phyloP scores from a whole-genome alignment of 2,797 vertebrate species.

The Xenopus petersii region DNA sequence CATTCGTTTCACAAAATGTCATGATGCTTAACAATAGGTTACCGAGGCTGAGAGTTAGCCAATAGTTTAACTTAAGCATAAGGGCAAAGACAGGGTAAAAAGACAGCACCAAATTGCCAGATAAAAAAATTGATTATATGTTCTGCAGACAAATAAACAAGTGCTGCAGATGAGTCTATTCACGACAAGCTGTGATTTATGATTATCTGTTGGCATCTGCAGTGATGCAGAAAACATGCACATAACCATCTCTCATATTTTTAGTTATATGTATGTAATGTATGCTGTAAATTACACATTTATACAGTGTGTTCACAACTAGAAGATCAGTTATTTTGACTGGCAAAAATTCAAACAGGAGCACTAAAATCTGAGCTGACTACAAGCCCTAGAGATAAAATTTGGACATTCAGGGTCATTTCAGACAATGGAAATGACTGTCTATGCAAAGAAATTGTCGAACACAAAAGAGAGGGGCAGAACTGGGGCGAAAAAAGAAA shows the following conservation, averaged over 20 bases:
- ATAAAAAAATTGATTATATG: not conserved
- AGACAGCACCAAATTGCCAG: too few relatives aligned
- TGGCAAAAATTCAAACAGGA: not conserved
- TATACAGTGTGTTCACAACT: not conserved
- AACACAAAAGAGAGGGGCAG: too few relatives aligned
- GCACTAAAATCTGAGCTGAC: too few relatives aligned
- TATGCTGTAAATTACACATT: not conserved
- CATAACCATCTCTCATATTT: too few relatives aligned
- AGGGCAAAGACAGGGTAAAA: not conserved
- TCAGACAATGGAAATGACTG: too few relatives aligned
- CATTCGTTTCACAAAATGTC: conserved; percentile 29
- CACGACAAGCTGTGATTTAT: not conserved
- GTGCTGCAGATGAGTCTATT: not conserved
- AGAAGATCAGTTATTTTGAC: not conserved
- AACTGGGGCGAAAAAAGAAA: too few relatives aligned
- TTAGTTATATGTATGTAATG: not conserved
- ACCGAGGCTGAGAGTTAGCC: conserved; percentile 22
- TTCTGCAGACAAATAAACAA: not conserved
- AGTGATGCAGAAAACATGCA: not conserved
- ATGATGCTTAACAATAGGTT: conserved; percentile 6
- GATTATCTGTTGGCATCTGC: conserved; percentile 2
- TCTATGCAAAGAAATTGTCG: too few relatives aligned
- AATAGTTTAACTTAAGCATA: not conserved
- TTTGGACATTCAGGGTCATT: too few relatives aligned
- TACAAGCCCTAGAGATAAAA: too few relatives aligned